Evolutionary conservation across 2,888 invertebrate species (phyloP), one percentile per base, ranked within the genome.

Genomic region (Agriopis aurantiaria): DNA sequence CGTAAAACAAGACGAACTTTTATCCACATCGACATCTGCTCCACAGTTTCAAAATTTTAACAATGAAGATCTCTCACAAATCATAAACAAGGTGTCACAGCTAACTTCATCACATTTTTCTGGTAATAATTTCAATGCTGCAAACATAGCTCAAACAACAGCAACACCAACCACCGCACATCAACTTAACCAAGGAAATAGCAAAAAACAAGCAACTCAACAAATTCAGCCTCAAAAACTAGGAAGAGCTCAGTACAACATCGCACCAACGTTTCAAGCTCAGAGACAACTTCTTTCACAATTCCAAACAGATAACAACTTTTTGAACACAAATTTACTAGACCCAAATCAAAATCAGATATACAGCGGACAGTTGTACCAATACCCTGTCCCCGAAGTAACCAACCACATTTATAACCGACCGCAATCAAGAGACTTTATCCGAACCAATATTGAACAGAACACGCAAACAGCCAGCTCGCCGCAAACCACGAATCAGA

Each of bases 331-430:
- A 46, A 73, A 80, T 65, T 71, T 80, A 49, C 74, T 75, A 45
- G 80, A 82, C 48, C 79, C 81, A 11, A 82, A 78, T 69, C 80
- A 83, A 75, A 86, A 86, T 56, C 84, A 87, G 73, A 78, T 92
- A 77, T 93, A 92, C 78, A 93, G 93, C 74, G 93, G 93, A 43
- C 93, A 94, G 78, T 78, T 92, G 63, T 94, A 94, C 74, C 88
- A 93, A 78, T 83, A 88, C 58, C 88, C 93, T 41, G 93, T 93
- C 56, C 92, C 92, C 66, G 91, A 92, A 72, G 93, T 93, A 41
- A 91, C 91, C 14, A 86, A 80, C 68, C 86, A 91, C 73, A 83
- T 92, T 72, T 90, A 91, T 73, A 93, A 92, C 70, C 82, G 77
- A 67, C 88, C 85, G 62, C 85, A 80, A 72, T 75, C 83, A 53